These are phyloP conservation scores for Cephus sareptanus DNA, from an alignment of 2,888 invertebrate genomes.

Conservation along the genomic window DNA sequence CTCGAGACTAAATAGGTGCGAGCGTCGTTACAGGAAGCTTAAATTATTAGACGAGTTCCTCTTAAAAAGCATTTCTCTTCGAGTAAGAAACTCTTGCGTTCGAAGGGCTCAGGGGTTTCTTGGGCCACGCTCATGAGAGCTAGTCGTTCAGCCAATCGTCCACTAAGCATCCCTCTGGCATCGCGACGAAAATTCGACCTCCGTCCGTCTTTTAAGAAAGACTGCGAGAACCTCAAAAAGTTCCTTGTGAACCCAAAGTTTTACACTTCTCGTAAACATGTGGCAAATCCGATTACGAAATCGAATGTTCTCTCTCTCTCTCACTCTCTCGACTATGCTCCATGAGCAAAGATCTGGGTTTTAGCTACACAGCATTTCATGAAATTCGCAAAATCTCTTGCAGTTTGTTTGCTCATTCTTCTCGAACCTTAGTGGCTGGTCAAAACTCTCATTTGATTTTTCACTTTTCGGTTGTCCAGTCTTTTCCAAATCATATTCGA, in stretches of 20 bases:
- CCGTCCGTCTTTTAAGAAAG: conserved; percentile 26
- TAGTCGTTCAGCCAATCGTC: too few species aligned
- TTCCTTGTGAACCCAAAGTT: conserved; percentile 43
- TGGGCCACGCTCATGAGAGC: neutral
- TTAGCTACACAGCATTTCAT: too few species aligned
- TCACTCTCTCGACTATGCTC: too few species aligned
- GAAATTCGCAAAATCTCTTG: too few species aligned
- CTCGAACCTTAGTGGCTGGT: too few species aligned
- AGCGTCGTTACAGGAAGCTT: conserved; percentile 8
- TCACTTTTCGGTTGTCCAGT: too few species aligned
- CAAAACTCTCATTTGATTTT: too few species aligned
- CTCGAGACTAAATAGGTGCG: conserved; percentile 15
- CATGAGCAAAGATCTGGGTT: too few species aligned
- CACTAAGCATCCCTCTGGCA: too few species aligned
- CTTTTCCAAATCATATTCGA: too few species aligned
- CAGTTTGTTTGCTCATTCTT: too few species aligned
- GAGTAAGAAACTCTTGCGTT: neutral
- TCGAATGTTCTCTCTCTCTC: conserved; percentile 38
- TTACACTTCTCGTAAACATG: conserved; percentile 41
- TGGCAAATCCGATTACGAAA: conserved; percentile 50
- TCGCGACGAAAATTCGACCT: conserved; percentile 31
- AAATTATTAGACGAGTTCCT: conserved; percentile 14
- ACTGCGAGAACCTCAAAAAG: conserved; percentile 5
- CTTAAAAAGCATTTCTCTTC: conserved; percentile 4
- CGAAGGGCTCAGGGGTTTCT: neutral